These are phyloP conservation scores for Tyrannus savana DNA, from an alignment of 2,113 vertebrate genomes.

Conservation along the genomic window DNA sequence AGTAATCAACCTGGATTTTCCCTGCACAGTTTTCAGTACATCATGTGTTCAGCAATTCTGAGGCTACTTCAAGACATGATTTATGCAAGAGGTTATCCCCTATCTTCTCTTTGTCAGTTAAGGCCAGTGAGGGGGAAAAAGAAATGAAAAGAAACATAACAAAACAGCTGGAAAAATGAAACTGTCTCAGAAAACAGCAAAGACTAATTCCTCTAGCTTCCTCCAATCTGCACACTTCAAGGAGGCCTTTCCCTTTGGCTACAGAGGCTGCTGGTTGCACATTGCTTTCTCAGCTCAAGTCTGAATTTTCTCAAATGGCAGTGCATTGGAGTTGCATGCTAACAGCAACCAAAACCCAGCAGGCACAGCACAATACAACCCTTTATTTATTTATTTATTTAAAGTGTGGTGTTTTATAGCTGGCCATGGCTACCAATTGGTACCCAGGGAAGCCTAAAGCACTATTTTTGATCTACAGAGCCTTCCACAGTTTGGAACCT, in stretches of 20 bases:
- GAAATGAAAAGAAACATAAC: neutral
- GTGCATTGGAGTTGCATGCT: rapidly evolving
- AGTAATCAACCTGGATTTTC: neutral
- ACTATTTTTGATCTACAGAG: conserved; percentile 29
- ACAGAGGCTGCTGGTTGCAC: neutral
- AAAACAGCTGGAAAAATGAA: neutral
- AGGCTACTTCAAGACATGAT: neutral
- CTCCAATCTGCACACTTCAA: neutral
- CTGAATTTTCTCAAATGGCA: neutral
- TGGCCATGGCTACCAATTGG: neutral
- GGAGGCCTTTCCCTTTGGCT: neutral
- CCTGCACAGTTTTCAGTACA: neutral
- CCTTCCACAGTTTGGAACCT: neutral
- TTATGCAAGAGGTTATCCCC: neutral
- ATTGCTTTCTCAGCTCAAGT: neutral
- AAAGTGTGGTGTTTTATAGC: neutral
- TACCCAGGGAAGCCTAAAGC: neutral
- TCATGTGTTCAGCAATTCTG: neutral
- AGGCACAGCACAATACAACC: neutral
- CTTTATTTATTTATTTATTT: neutral
- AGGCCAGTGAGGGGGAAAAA: rapidly evolving
- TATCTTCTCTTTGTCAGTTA: neutral
- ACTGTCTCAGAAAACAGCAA: neutral
- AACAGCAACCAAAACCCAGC: neutral
- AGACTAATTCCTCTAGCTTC: neutral